phyloP scores from a whole-genome alignment of 2,113 vertebrate genomes.

The Scytalopus superciliaris region DNA sequence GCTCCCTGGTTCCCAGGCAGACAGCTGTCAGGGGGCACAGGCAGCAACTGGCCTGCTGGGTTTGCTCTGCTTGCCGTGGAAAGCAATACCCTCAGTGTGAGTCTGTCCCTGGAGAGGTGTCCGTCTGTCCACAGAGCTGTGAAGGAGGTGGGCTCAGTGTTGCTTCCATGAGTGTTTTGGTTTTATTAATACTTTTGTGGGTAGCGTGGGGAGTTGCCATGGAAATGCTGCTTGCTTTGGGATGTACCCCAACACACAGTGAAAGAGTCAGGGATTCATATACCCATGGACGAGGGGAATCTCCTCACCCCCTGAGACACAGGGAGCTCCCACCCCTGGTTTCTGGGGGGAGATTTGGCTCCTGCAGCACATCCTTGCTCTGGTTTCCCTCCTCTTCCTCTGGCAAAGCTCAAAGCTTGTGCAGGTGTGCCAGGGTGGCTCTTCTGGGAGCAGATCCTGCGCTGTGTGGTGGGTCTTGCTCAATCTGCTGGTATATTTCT shows the following conservation, averaged over 20 bases:
- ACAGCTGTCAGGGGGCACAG: constrained; percentile 48
- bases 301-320: accelerated
- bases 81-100: accelerated
- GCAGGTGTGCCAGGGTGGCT: not conserved
- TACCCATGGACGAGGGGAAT: accelerated
- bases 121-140: not conserved
- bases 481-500: not conserved
- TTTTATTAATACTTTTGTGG: not conserved
- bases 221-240: not conserved
- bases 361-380: not conserved
- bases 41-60: constrained; percentile 9
- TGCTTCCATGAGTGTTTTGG: accelerated
- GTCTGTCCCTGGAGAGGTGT: not conserved
- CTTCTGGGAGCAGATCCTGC: not conserved
- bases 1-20: not conserved
- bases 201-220: accelerated
- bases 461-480: not conserved
- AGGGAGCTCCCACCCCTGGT: not conserved
- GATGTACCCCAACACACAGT: accelerated
- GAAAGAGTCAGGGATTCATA: accelerated
- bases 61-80: not conserved
- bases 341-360: not conserved
- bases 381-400: not conserved
- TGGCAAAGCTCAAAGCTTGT: not conserved
- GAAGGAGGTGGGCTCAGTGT: not conserved